Conservation (phyloP, 2,113 vertebrate genomes). For the Mustelus asterias region DNA sequence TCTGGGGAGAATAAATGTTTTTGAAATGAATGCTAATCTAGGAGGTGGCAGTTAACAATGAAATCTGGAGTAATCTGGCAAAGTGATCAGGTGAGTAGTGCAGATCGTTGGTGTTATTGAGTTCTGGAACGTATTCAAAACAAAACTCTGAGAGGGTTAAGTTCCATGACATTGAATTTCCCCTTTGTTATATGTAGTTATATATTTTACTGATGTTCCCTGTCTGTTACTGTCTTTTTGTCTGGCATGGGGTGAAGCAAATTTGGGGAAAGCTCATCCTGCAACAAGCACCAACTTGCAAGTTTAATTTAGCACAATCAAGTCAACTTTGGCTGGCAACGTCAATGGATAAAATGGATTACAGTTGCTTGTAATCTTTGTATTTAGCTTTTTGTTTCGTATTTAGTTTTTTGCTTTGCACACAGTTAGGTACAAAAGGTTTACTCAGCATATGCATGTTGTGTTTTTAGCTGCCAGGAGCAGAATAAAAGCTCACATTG, state of each 20-base stretch:
- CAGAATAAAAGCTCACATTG: constrained; percentile 14
- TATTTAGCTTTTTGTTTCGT: neutral
- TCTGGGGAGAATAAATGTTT: neutral
- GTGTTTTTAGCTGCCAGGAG: constrained; percentile 9
- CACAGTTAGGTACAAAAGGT: constrained; percentile 20
- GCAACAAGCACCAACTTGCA: neutral
- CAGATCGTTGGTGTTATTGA: neutral
- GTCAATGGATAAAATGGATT: constrained; percentile 4
- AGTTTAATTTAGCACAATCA: neutral
- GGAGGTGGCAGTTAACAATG: neutral
- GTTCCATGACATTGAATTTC: neutral
- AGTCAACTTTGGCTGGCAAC: neutral
- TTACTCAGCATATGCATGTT: neutral
- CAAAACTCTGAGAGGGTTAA: neutral
- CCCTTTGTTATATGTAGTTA: neutral
- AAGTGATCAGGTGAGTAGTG: neutral
- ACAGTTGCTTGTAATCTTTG: constrained; percentile 8
- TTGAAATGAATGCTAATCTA: neutral
- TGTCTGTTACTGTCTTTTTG: neutral
- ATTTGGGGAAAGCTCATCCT: neutral
- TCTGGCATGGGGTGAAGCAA: neutral
- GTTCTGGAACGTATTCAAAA: neutral
- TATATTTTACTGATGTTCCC: neutral
- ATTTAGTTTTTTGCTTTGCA: constrained; percentile 20
- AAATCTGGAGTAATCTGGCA: neutral